A percentile compares a stretch with the other conserved stretches of the same genome.
Evolutionary conservation across 2,888 invertebrate species (phyloP).

Genomic region (Bugula neritina): DNA sequence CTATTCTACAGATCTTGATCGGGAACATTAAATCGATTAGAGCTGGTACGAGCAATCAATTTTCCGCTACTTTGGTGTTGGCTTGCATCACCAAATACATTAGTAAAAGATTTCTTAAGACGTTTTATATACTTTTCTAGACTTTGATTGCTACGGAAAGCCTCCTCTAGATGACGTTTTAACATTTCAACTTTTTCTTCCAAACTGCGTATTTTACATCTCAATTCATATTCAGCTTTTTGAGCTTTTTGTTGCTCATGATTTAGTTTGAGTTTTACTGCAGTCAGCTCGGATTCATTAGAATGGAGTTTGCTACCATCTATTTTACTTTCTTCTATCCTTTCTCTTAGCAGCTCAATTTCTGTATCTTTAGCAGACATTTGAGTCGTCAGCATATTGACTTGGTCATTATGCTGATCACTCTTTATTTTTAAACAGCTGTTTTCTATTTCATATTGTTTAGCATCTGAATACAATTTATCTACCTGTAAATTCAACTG

Average conservation of each 20-base stretch:
- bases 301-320: background rate
- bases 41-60: too few relatives aligned
- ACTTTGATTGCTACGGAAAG: constrained; percentile 4
- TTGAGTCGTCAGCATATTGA: background rate
- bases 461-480: background rate
- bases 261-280: background rate
- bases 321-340: background rate
- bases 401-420: background rate
- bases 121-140: constrained; percentile 1
- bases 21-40: too few relatives aligned
- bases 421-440: background rate
- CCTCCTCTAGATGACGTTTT: background rate
- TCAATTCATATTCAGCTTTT: background rate
- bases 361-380: background rate
- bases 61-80: background rate
- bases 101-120: background rate
- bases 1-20: too few relatives aligned
- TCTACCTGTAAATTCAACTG: background rate
- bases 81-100: background rate
- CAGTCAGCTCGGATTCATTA: background rate
- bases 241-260: background rate
- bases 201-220: background rate
- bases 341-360: background rate
- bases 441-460: background rate
- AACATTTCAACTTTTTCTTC: background rate